Evolutionary conservation across 2,888 invertebrate species (phyloP).

Genomic region (Drosophila suboccidentalis): DNA sequence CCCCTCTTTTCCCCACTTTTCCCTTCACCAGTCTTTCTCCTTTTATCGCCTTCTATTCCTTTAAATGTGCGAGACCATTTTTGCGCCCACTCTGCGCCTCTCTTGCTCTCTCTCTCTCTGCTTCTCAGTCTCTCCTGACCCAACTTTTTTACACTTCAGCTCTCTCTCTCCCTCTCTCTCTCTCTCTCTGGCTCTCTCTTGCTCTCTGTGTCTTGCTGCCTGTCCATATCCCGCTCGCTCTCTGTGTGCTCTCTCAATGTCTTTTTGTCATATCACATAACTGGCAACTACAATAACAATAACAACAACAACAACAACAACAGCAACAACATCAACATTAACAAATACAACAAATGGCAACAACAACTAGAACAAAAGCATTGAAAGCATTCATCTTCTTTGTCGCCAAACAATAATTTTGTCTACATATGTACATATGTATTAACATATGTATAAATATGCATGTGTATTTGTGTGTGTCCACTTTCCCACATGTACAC

Average conservation of each 20-base stretch:
- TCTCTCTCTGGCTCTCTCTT: slow-evolving; percentile 11
- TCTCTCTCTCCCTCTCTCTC: not conserved
- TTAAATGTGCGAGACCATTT: not conserved
- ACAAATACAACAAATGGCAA: slow-evolving; percentile 4
- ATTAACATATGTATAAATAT: slow-evolving; percentile 5
- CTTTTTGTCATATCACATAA: slow-evolving; percentile 56
- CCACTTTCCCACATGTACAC: slow-evolving; percentile 4
- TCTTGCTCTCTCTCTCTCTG: slow-evolving; percentile 2
- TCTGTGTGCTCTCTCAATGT: slow-evolving; percentile 34
- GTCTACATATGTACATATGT: slow-evolving; percentile 8
- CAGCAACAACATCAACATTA: slow-evolving; percentile 15
- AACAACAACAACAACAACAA: slow-evolving; percentile 24
- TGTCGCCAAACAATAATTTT: slow-evolving; percentile 37
- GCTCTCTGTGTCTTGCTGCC: slow-evolving; percentile 24
- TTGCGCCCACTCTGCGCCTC: not conserved
- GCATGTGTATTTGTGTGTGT: slow-evolving; percentile 14
- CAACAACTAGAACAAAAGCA: slow-evolving; percentile 28
- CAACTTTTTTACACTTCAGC: too few species aligned
- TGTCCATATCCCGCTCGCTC: slow-evolving; percentile 12
- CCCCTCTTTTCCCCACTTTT: not conserved
- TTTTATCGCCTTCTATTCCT: not conserved
- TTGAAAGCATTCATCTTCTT: slow-evolving; percentile 37
- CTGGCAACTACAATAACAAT: slow-evolving; percentile 33
- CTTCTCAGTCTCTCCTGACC: not conserved
- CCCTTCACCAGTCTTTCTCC: not conserved